phyloP scores from a whole-genome alignment of 2,888 invertebrate species.

The Habroteleia sp. region DNA sequence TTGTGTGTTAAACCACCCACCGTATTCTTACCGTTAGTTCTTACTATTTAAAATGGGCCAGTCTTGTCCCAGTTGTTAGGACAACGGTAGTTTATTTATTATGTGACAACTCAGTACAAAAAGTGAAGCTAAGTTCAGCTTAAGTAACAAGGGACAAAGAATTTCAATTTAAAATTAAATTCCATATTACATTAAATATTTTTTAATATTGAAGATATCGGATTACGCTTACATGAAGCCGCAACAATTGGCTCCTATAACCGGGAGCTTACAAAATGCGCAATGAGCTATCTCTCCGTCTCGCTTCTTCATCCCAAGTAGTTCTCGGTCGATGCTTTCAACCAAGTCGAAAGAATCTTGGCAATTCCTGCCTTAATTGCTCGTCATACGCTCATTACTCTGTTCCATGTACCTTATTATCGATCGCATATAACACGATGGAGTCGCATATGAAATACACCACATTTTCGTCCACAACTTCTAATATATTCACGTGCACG shows the following conservation, averaged over 20 bases:
- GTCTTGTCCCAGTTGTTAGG: too few species aligned
- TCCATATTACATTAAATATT: conserved; percentile 22
- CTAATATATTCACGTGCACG: too few species aligned
- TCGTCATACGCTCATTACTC: conserved; percentile 67
- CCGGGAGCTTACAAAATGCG: conserved; percentile 51
- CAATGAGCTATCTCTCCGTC: conserved; percentile 34
- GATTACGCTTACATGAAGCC: conserved; percentile 55
- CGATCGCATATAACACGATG: conserved; percentile 60
- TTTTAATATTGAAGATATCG: conserved; percentile 47
- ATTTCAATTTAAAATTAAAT: conserved; percentile 36
- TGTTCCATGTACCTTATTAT: conserved; percentile 64
- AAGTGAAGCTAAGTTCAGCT: background rate
- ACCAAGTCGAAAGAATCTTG: conserved; percentile 62
- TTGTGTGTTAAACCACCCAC: too few species aligned
- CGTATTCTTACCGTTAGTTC: too few species aligned
- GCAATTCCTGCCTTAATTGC: conserved; percentile 69
- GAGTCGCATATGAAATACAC: conserved; percentile 58
- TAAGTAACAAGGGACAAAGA: conserved; percentile 1
- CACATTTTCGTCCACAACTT: conserved; percentile 33
- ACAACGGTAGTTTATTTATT: too few species aligned
- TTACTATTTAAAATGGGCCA: too few species aligned
- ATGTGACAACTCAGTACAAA: too few species aligned
- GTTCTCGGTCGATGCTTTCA: conserved; percentile 59
- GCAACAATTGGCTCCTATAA: conserved; percentile 54
- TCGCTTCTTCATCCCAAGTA: conserved; percentile 50